These are phyloP conservation scores for Eidolon helvum DNA, from an alignment of 2,113 vertebrate species.

Conservation along the genomic window DNA sequence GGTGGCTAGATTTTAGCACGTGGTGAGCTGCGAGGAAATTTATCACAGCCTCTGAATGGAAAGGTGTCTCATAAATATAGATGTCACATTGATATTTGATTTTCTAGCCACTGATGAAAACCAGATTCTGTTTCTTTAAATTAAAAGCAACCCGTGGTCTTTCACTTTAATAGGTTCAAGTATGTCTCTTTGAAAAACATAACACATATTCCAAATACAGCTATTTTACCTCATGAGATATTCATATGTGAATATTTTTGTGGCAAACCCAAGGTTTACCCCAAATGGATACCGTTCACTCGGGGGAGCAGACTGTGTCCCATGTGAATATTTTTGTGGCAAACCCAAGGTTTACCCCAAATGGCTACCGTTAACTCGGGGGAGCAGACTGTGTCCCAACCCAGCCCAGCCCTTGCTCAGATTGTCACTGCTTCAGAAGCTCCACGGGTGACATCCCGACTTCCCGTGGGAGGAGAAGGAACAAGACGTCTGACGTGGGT, in stretches of 20 bases:
- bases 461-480: neutral
- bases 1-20: fast-evolving
- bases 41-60: neutral
- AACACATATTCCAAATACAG: neutral
- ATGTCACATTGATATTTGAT: neutral
- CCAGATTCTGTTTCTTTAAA: neutral
- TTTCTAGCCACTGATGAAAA: neutral
- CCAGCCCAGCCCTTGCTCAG: no score
- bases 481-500: neutral
- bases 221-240: neutral
- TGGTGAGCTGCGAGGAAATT: neutral
- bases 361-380: no score
- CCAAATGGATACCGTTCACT: neutral
- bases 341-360: neutral
- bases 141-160: neutral
- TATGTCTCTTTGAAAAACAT: neutral
- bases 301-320: no score
- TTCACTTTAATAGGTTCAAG: neutral
- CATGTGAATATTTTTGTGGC: neutral
- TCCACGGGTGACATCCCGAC: fast-evolving
- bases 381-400: no score
- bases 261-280: neutral
- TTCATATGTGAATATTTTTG: neutral
- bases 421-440: neutral
- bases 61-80: neutral